These are phyloP conservation scores for Nothoprocta perdicaria DNA, from an alignment of 2,113 vertebrate genomes.

Conservation along the genomic window DNA sequence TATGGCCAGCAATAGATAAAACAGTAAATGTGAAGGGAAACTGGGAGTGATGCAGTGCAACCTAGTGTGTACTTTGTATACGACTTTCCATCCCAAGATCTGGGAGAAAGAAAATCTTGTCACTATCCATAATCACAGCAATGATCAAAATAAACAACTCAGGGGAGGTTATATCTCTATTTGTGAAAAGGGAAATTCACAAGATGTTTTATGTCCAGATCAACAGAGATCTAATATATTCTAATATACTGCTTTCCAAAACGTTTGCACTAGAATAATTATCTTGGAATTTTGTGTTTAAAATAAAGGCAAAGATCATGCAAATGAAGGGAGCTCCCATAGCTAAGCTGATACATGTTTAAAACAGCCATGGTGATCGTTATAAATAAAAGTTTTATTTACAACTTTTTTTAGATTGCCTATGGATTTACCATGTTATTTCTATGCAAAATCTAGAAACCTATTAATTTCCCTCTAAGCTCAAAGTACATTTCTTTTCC, in stretches of 20 bases:
- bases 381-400: conserved; percentile 56
- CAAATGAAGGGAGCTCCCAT: background rate
- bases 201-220: background rate
- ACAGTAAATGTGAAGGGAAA: background rate
- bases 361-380: background rate
- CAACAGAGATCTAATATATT: background rate
- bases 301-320: background rate
- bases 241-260: background rate
- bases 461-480: conserved; percentile 63
- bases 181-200: background rate
- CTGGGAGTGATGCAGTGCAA: background rate
- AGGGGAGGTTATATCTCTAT: background rate
- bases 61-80: too few species aligned
- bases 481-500: conserved; percentile 51
- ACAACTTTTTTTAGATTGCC: conserved; percentile 61
- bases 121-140: background rate
- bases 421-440: conserved; percentile 45
- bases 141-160: background rate
- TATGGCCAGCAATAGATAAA: background rate
- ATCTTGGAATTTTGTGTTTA: background rate
- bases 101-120: background rate
- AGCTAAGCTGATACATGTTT: background rate
- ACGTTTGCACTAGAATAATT: background rate
- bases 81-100: background rate
- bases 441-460: conserved; percentile 38